A percentile compares a stretch with the other conserved stretches of the same genome.
Evolutionary conservation across 2,888 invertebrate genomes (phyloP).

Genomic region (Amblyjoppa proteus): DNA sequence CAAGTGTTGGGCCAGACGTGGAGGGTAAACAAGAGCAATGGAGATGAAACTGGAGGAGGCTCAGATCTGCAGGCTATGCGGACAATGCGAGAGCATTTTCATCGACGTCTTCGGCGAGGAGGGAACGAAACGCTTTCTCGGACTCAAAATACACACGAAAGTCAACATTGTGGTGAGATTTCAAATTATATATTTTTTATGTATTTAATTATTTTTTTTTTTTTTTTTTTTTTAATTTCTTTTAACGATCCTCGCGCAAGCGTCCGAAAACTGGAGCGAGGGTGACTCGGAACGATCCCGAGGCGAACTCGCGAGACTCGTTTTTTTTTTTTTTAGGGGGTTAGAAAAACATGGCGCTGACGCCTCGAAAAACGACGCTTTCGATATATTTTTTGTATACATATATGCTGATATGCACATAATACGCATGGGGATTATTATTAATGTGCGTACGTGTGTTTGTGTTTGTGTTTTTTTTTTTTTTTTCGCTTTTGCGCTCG

Average conservation of each 20-base stretch:
- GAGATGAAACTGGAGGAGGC: constrained; percentile 79
- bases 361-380: constrained; percentile 17
- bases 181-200: neutral
- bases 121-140: constrained; percentile 80
- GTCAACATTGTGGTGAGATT: constrained; percentile 81
- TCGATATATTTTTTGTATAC: neutral
- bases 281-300: too few relatives aligned
- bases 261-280: neutral
- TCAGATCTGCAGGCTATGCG: constrained; percentile 82
- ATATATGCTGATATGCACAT: neutral
- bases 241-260: neutral
- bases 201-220: neutral
- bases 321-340: neutral
- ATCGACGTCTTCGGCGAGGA: constrained; percentile 83
- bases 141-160: constrained; percentile 81
- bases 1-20: constrained; percentile 58
- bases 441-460: neutral
- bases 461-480: too few relatives aligned
- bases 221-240: constrained; percentile 20
- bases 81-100: constrained; percentile 80
- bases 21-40: constrained; percentile 78
- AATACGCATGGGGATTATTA: too few relatives aligned
- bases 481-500: too few relatives aligned
- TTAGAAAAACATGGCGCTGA: constrained; percentile 23
- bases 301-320: neutral